Base-by-base conservation (phyloP, 2,797 vertebrate species). In the Moxostoma hubbsi region DNA sequence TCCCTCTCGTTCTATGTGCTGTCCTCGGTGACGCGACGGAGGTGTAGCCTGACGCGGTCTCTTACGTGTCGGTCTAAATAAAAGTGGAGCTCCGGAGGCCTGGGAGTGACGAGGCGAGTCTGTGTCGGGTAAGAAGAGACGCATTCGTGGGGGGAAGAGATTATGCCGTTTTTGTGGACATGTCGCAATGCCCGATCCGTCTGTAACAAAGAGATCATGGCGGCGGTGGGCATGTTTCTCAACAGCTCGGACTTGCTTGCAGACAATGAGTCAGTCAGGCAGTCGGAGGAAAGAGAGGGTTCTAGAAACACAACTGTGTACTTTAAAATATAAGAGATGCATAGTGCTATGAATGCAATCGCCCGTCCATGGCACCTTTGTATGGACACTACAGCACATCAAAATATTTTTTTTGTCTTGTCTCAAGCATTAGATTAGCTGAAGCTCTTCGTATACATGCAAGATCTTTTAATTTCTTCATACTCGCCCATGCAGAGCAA, bases 41-140 rank as follows among this genome's bases (percentile, higher is more conserved):
- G 96, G 97, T 98, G 97, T 97, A 97, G 96, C 97, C 96, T 97
- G 96, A 98, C 97, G 97, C 97, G 96, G 95, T 96, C 97, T 98
- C 96, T 98, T 98, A 98, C 96, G 96, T 97, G 96, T 97, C 96
- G 96, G 96, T 94, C 96, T 96, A 96, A 97, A 97, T 97, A 97
- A 97, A 97, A 97, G 94, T 95, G 94, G 96, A 95, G 96, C 96
- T 93, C 92, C 90, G 93, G 94, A 94, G 96, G 96, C 95, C 95
- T 96, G 95, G 93, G 95, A 97, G 96, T 97, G 96, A 98, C 96
- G 96, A 96, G 96, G 95, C 95, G 95, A 96, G 96, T 94, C 93
- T 93, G 95, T 95, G 94, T 96, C 94, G 96, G 94, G 96, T 97
- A 97, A 97, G 96, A 95, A 91, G 96, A 96, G 94, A 93, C 94